Evolutionary conservation across 1,140 invertebrate species (phyloP).

Genomic region (Hycleus phaleratus): DNA sequence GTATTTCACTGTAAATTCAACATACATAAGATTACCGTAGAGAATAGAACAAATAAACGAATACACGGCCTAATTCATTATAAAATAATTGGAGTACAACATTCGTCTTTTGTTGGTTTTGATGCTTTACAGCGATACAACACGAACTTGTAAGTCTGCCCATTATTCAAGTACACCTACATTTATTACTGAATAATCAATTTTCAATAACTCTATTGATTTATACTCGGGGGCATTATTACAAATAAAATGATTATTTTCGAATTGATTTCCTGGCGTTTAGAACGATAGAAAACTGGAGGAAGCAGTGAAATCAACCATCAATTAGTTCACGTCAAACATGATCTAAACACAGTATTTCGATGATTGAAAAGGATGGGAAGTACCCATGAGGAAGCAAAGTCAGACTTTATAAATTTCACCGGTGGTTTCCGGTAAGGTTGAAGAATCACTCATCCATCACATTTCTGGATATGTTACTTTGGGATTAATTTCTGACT

Average conservation of each 20-base stretch:
- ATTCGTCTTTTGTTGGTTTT: slow-evolving; percentile 24
- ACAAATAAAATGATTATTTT: too few relatives aligned
- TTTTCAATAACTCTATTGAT: too few relatives aligned
- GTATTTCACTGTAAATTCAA: too few relatives aligned
- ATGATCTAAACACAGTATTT: slow-evolving; percentile 8
- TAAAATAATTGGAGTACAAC: slow-evolving; percentile 32
- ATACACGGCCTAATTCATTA: slow-evolving; percentile 23
- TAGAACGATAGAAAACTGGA: too few relatives aligned
- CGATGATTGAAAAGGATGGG: slow-evolving; percentile 12
- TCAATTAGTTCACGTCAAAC: slow-evolving; percentile 11
- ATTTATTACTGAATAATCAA: too few relatives aligned
- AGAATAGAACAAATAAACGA: neutral
- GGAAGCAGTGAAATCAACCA: neutral
- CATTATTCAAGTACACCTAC: neutral
- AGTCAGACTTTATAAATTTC: slow-evolving; percentile 6
- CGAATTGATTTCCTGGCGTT: too few relatives aligned
- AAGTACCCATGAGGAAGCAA: slow-evolving; percentile 13
- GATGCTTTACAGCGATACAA: slow-evolving; percentile 25
- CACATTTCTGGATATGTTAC: slow-evolving; percentile 9
- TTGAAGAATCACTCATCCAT: slow-evolving; percentile 7
- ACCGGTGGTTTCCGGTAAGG: slow-evolving; percentile 5
- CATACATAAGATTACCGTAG: too few relatives aligned
- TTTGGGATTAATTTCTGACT: neutral
- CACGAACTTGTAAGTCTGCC: slow-evolving; percentile 23
- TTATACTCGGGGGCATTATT: too few relatives aligned